A percentile compares a stretch with the other conserved stretches of the same genome.
Evolutionary conservation across 2,888 invertebrate genomes (phyloP).

Genomic region (Trachelus tabidus): DNA sequence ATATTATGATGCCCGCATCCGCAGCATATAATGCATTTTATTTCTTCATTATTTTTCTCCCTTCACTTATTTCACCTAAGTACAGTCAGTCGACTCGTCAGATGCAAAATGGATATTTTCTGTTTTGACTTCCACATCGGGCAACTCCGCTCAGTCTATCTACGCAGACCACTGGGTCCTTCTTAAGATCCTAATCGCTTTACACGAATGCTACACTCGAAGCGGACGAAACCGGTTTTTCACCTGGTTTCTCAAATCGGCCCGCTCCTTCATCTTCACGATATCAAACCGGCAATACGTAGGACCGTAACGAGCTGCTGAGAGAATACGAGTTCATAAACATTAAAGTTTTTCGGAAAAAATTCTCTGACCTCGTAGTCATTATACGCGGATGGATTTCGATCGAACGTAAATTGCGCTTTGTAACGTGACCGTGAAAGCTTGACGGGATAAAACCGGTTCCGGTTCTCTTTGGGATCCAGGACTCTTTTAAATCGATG

Average conservation of each 20-base stretch:
- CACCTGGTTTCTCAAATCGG: constrained; percentile 33
- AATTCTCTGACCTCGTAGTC: background rate
- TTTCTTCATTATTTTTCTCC: background rate
- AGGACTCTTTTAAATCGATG: background rate
- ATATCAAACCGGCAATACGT: background rate
- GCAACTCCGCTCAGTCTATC: background rate
- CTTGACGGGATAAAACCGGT: background rate
- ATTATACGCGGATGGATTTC: background rate
- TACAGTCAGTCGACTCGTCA: background rate
- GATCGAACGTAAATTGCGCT: background rate
- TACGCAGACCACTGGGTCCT: constrained; percentile 3
- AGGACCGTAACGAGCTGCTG: background rate
- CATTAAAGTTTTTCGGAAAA: background rate
- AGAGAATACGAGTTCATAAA: background rate
- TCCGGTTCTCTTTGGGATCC: background rate
- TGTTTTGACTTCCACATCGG: background rate
- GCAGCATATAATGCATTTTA: background rate
- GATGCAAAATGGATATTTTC: background rate
- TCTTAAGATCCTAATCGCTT: constrained; percentile 22
- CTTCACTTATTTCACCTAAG: background rate
- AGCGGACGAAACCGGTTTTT: constrained; percentile 32
- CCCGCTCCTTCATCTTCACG: constrained; percentile 15
- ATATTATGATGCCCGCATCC: background rate
- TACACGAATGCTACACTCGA: constrained; percentile 16
- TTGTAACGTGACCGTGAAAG: background rate